A percentile compares a stretch with the other conserved stretches of the same genome.
These are phyloP conservation scores for Cladopsammia gracilis DNA, from an alignment of 64 coral and sea anemone genomes.

Conservation along the genomic window DNA sequence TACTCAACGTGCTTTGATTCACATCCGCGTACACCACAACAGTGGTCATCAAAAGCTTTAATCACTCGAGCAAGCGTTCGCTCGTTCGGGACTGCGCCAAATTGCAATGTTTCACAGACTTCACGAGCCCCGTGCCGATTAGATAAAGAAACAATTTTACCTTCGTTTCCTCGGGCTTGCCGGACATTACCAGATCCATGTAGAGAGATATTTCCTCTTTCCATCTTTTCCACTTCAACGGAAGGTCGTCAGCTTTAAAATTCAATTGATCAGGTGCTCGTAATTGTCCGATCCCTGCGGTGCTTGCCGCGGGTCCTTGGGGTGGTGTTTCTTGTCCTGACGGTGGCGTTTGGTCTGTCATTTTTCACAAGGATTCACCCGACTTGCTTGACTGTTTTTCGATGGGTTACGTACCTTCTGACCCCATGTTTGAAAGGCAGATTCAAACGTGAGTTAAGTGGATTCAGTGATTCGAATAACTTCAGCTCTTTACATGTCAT, in stretches of 20 bases:
- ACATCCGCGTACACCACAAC: too few relatives aligned
- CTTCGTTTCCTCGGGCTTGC: conserved; percentile 43
- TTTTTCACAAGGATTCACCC: background rate
- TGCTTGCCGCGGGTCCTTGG: background rate
- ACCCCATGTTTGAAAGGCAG: background rate
- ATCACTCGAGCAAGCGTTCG: background rate
- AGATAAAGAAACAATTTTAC: conserved; percentile 75
- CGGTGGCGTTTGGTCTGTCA: background rate
- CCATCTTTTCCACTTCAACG: conserved; percentile 57
- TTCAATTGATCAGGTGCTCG: background rate
- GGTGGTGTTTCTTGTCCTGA: conserved; percentile 10
- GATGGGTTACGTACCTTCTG: background rate
- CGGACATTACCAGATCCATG: conserved; percentile 53
- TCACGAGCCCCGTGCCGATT: conserved; percentile 24
- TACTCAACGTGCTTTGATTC: too few relatives aligned
- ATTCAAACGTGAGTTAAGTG: too few relatives aligned
- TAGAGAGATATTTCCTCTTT: conserved; percentile 68
- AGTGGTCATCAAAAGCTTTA: background rate
- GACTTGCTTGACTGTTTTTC: background rate
- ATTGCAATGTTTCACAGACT: conserved; percentile 37
- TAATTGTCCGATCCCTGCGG: background rate
- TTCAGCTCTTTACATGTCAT: too few relatives aligned
- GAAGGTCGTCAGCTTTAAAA: conserved; percentile 25
- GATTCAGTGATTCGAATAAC: too few relatives aligned
- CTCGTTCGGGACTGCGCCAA: background rate